Conservation (phyloP, 2,113 vertebrate species). For the Gobius niger region DNA sequence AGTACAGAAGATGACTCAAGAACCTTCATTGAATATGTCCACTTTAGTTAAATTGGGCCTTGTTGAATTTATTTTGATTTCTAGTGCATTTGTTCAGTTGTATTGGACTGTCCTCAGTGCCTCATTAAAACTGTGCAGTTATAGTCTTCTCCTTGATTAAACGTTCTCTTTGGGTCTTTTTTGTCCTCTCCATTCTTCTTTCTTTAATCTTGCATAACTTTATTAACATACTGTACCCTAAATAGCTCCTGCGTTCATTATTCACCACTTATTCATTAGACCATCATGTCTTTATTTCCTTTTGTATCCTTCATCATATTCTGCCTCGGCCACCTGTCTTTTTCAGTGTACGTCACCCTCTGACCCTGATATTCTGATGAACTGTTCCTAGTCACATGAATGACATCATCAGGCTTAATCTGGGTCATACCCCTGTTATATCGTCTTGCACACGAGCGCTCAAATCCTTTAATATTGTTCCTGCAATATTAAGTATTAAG, state of each 20-base stretch:
- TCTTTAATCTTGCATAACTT: constrained; percentile 24
- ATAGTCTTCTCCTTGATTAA: constrained; percentile 16
- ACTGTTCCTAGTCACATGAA: constrained; percentile 22
- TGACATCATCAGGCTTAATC: constrained; percentile 28
- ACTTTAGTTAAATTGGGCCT: neutral
- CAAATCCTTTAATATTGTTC: constrained; percentile 28
- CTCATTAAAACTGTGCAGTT: constrained; percentile 37
- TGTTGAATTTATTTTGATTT: neutral
- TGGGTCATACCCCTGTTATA: constrained; percentile 49
- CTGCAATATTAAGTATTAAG: too few relatives aligned
- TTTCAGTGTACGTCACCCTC: neutral
- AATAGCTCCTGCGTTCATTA: constrained; percentile 47
- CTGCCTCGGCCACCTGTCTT: too few relatives aligned
- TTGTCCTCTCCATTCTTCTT: constrained; percentile 25
- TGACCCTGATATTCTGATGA: constrained; percentile 21
- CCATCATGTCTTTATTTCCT: neutral
- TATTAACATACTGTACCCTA: constrained; percentile 37
- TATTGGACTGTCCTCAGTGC: neutral
- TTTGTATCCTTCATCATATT: neutral
- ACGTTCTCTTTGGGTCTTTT: constrained; percentile 9
- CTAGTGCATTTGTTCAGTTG: neutral
- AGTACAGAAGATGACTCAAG: too few relatives aligned
- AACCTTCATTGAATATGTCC: neutral
- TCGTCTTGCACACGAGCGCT: constrained; percentile 26
- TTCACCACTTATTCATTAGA: constrained; percentile 29